Evolutionary conservation across 30 jellyfish, hydroid and myxozoan genomes (phyloP).

Genomic region (Euphysa ruthae): DNA sequence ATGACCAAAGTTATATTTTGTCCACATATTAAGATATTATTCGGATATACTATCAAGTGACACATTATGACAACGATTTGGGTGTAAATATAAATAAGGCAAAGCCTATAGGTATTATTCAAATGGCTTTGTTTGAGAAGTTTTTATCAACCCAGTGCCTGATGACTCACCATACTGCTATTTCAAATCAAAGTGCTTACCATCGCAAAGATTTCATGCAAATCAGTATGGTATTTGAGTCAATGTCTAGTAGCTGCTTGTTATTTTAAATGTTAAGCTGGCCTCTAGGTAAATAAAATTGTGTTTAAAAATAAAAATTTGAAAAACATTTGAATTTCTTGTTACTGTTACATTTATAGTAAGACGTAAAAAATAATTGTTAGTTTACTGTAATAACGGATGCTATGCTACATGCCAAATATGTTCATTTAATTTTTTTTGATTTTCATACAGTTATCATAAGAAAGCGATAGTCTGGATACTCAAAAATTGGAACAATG

Average conservation of each 20-base stretch:
- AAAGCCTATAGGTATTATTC: not conserved
- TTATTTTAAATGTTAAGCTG: not conserved
- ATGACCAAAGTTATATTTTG: not conserved
- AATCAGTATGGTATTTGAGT: not conserved
- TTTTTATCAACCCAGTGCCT: not conserved
- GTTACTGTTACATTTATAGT: too few species aligned
- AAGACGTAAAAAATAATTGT: too few species aligned
- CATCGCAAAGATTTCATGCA: not conserved
- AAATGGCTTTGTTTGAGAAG: not conserved
- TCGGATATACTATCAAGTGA: not conserved
- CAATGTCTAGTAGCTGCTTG: not conserved
- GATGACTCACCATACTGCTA: slow-evolving; percentile 2
- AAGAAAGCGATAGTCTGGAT: too few species aligned
- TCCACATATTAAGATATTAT: not conserved
- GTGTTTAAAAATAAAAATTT: too few species aligned
- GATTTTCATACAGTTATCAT: too few species aligned
- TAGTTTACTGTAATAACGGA: too few species aligned
- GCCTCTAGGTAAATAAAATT: not conserved
- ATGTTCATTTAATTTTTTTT: too few species aligned
- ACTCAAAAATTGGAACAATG: too few species aligned
- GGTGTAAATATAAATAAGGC: not conserved
- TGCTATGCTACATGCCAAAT: too few species aligned
- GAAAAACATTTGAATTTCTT: too few species aligned
- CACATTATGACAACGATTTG: not conserved
- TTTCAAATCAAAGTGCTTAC: not conserved